phyloP scores from a whole-genome alignment of 30 jellyfish, hydroid and myxozoan genomes.

The Pseudorhiza aurosa region DNA sequence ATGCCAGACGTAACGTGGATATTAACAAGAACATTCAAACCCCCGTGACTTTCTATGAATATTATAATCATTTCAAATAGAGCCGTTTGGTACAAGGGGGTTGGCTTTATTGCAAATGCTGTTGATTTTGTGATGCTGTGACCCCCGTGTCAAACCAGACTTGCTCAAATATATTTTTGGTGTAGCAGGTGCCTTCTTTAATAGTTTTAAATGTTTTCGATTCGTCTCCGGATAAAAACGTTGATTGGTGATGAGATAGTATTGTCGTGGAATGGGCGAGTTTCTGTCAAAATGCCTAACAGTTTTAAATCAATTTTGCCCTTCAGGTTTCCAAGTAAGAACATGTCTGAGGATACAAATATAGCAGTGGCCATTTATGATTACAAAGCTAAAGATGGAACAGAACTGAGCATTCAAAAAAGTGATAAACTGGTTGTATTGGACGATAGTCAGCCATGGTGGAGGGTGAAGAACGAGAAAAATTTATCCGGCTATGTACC shows the following conservation, averaged over 20 bases:
- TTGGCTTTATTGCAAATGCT: too few relatives aligned
- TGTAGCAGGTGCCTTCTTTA: conserved; percentile 27
- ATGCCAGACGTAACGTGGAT: too few relatives aligned
- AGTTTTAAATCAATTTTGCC: conserved; percentile 18
- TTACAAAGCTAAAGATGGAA: conserved; percentile 88
- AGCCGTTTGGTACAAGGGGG: too few relatives aligned
- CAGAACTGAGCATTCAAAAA: conserved; percentile 83
- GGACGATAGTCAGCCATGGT: conserved; percentile 97
- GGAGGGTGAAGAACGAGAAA: conserved; percentile 93
- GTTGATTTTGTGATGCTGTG: background rate
- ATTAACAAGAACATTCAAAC: too few relatives aligned
- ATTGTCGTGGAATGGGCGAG: background rate
- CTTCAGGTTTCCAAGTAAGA: conserved; percentile 24
- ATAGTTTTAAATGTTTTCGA: background rate
- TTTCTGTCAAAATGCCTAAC: conserved; percentile 23
- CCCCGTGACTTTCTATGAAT: too few relatives aligned
- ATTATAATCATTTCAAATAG: too few relatives aligned
- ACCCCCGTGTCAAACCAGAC: conserved; percentile 14
- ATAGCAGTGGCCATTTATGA: conserved; percentile 94
- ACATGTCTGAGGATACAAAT: conserved; percentile 80
- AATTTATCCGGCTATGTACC: conserved; percentile 90
- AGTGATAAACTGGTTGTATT: conserved; percentile 79
- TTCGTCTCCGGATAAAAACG: conserved; percentile 1
- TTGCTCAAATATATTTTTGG: background rate
- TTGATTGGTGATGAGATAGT: background rate